Evolutionary conservation across 2,888 invertebrate genomes (phyloP), one percentile per base, ranked within the genome.

Genomic region (Lithophane socia): DNA sequence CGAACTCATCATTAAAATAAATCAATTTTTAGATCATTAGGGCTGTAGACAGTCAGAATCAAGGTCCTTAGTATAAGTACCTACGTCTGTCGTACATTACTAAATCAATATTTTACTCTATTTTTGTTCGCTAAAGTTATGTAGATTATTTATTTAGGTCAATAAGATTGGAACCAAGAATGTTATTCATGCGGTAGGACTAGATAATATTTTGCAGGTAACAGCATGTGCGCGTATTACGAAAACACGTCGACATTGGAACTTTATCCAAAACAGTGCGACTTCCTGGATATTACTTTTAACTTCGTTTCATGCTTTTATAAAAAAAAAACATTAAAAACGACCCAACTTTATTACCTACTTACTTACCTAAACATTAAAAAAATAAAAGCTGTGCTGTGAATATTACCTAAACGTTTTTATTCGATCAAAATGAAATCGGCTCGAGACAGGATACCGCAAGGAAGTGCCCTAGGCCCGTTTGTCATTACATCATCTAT

Each of bases 1-100:
- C 89, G 86, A 94, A 91, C 88, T 90, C 89, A 75, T 90, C 87
- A 90, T 89, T 86, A 84, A 83, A 90, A 86, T 88, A 90, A 90
- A 91, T 90, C 89, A 90, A 91, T 90, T 88, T 86, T 88, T 87
- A 56, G 63, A 60, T 81, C 85, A 86, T 80, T 89, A 79, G 21
- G 64, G 63, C 73, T 44, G 70, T 77, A 77, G 68, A 77, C 76
- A 75, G 87, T 77, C 84, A 73, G 73, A 77, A 79, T 69, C 81
- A 80, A 80, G 83, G 79, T 78, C 69, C 29, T 29, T 80, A 16
- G n/a, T 74, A 12, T n/a, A 75, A 18, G 49, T 71, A 76, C 29
- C 8, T 52, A 70, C 52, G 16, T 37, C 37, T 5, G 37, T 56
- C 29, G 52, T 70, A 66, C 29, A 49, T 77, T 44, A 72, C 24